Conservation (phyloP, 2,888 invertebrate species). For the Drosophila differens region DNA sequence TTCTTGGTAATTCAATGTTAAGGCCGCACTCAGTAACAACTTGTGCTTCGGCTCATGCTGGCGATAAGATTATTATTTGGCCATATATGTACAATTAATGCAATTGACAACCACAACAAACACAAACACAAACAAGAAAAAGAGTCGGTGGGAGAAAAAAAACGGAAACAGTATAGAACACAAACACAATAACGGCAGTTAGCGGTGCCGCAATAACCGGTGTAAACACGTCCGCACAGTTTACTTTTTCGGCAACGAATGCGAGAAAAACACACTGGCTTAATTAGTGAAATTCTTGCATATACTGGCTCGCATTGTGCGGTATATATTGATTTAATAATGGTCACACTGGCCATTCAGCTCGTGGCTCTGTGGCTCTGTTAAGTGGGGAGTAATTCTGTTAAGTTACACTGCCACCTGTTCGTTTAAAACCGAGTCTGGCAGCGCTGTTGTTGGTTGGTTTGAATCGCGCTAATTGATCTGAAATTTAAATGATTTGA, state of each 20-base stretch:
- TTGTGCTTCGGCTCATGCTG: conserved; percentile 59
- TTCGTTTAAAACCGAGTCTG: conserved; percentile 16
- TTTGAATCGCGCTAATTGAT: neutral
- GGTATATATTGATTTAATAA: neutral
- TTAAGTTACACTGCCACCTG: conserved; percentile 7
- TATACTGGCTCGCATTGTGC: conserved; percentile 21
- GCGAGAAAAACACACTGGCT: neutral
- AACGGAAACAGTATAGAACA: conserved; percentile 7
- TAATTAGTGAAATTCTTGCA: neutral
- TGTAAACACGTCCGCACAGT: conserved; percentile 29
- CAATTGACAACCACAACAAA: conserved; percentile 18
- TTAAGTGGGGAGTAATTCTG: conserved; percentile 29
- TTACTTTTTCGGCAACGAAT: conserved; percentile 22
- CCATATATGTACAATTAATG: conserved; percentile 32
- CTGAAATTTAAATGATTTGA: conserved; percentile 31
- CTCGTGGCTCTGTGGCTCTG: conserved; percentile 10
- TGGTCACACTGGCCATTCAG: conserved; percentile 25
- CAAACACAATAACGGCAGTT: conserved; percentile 18
- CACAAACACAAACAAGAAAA: conserved; percentile 20
- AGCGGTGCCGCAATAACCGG: conserved; percentile 7
- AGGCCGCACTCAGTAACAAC: conserved; percentile 39
- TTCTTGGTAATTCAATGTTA: conserved; percentile 25
- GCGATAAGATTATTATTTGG: conserved; percentile 72
- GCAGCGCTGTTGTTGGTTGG: conserved; percentile 26
- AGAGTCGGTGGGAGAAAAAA: conserved; percentile 7